Evolutionary conservation across 1,140 invertebrate species (phyloP), one percentile per base, ranked within the genome.

Genomic region (Pseudomyrmex flavicornis): DNA sequence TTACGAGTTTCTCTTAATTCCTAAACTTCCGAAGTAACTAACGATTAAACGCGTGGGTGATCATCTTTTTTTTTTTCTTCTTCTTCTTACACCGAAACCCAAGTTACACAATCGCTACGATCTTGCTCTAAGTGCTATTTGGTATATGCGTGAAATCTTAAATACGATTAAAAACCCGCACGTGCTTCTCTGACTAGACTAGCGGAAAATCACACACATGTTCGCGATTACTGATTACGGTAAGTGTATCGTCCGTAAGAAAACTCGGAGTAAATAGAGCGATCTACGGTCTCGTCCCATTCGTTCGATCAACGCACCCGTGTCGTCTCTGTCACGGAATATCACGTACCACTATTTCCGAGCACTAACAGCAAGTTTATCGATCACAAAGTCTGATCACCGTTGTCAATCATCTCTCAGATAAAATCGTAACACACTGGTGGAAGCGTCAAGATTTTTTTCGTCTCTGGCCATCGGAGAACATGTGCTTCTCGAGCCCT

Each of bases 191-290:
- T 59, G 66, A 83, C 56, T 76, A 75, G 84, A 83, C 68, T 46
- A 35, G 70, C 77, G 54, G 74, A 59, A 63, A 83, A 82, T 70
- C 70, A 82, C 82, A 84, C 86, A 88, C 85, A 85, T 87, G 86
- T 72, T 58, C 52, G 62, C 56, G n/a, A 68, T 35, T 35, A 35
- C 73, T 76, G 61, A 83, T 80, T 80, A 72, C 76, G 66, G 59
- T 61, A 46, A 59, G 44, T 35, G 35, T 79, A 79, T 59, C 15
- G 66, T 59, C 10, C 65, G 12, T 20, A 58, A 61, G 12, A 48
- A 75, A 62, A 50, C 13, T 76, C 73, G 73, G n/a, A 46, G 48
- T 66, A 76, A 76, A 69, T 79, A 68, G 75, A 59, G 52, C 65
- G 76, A 48, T 59, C 35, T 58, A 50, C 15, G 59, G 66, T 80